Percentiles rank a stretch among this genome's conserved stretches.
These are phyloP conservation scores for Ferrisia virgata DNA, from an alignment of 2,888 invertebrate species.

Conservation along the genomic window DNA sequence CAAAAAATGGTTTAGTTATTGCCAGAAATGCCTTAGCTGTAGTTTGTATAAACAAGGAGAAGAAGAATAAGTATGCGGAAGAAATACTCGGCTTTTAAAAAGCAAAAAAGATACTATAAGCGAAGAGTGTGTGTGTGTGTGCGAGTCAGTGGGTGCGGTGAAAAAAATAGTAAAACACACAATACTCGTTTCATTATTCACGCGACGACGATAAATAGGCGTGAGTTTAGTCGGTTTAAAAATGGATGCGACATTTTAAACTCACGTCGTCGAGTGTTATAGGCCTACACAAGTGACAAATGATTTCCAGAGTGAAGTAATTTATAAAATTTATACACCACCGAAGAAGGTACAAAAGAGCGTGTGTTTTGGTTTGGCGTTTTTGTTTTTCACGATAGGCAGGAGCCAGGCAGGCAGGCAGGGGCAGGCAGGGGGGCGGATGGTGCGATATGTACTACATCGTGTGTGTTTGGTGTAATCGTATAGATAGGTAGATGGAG, in stretches of 20 bases:
- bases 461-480: too few relatives aligned
- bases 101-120: too few relatives aligned
- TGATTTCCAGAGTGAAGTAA: background rate
- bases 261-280: background rate
- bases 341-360: background rate
- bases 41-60: background rate
- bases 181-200: background rate
- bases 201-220: background rate
- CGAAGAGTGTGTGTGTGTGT: background rate
- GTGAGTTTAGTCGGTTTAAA: background rate
- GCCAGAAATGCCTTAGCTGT: background rate
- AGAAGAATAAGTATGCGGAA: background rate
- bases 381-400: background rate
- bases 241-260: background rate
- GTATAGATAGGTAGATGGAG: too few relatives aligned
- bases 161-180: background rate
- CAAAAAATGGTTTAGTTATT: background rate
- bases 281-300: background rate
- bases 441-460: too few relatives aligned
- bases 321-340: conserved; percentile 11
- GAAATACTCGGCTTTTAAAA: too few relatives aligned
- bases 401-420: background rate
- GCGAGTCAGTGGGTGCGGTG: background rate
- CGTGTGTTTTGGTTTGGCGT: background rate
- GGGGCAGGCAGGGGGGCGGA: too few relatives aligned